Evolutionary conservation across 2,797 vertebrate genomes (phyloP).

Genomic region (Oreonectes daqikongensis): DNA sequence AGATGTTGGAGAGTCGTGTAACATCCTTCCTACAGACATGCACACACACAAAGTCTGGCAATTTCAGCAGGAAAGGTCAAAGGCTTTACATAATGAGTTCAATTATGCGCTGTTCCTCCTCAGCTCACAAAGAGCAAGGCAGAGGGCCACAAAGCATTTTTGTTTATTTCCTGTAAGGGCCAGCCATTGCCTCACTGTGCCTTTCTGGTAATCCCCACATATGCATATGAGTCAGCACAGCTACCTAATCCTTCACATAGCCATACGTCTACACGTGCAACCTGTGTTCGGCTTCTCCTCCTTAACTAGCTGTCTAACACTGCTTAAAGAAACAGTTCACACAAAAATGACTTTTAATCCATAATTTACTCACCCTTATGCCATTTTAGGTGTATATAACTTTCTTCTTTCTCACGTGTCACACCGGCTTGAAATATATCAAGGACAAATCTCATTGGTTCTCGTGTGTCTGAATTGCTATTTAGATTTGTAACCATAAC

Average conservation of each 20-base stretch:
- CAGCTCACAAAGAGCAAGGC: slow-evolving; percentile 34
- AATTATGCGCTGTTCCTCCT: slow-evolving; percentile 42
- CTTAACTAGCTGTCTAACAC: slow-evolving; percentile 3
- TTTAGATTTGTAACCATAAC: too few relatives aligned
- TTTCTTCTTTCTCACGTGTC: too few relatives aligned
- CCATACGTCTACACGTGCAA: slow-evolving; percentile 28
- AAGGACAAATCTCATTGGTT: too few relatives aligned
- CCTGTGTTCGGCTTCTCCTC: slow-evolving; percentile 6
- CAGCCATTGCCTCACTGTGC: slow-evolving; percentile 32
- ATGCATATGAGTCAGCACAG: slow-evolving; percentile 47
- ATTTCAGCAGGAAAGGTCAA: slow-evolving; percentile 41
- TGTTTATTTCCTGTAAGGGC: slow-evolving; percentile 56
- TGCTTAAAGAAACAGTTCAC: not conserved
- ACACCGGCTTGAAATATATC: too few relatives aligned
- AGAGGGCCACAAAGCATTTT: slow-evolving; percentile 51
- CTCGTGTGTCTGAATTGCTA: too few relatives aligned
- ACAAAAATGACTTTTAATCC: too few relatives aligned
- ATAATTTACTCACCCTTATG: too few relatives aligned
- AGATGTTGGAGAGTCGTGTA: slow-evolving; percentile 20
- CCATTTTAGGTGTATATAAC: too few relatives aligned
- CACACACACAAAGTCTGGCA: slow-evolving; percentile 21
- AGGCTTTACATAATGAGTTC: slow-evolving; percentile 43
- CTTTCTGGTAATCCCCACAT: slow-evolving; percentile 48
- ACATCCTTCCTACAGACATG: slow-evolving; percentile 33
- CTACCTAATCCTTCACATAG: slow-evolving; percentile 34